Evolutionary conservation across 2,888 invertebrate species (phyloP).

Genomic region (Eudemis profundana): DNA sequence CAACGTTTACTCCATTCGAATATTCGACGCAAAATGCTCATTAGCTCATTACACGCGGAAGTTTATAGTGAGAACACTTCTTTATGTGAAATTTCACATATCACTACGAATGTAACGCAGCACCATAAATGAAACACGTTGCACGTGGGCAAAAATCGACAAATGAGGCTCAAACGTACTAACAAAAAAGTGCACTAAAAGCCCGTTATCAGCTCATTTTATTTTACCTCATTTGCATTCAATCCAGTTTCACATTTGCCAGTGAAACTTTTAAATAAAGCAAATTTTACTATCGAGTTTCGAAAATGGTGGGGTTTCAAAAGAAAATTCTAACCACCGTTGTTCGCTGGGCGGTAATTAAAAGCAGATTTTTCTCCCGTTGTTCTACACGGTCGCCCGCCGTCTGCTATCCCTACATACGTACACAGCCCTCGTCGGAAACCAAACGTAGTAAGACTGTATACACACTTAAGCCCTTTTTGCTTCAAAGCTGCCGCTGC

Average conservation of each 20-base stretch:
- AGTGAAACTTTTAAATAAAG: conserved; percentile 27
- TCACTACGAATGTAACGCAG: no score
- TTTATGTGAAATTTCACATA: no score
- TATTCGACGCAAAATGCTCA: no score
- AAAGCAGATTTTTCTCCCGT: conserved; percentile 68
- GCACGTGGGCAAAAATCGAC: no score
- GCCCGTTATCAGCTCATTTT: no score
- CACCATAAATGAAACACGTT: no score
- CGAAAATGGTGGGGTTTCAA: conserved; percentile 57
- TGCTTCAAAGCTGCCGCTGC: conserved; percentile 29
- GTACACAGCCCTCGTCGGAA: not conserved
- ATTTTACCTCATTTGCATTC: not conserved
- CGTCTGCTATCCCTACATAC: conserved; percentile 54
- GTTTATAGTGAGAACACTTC: no score
- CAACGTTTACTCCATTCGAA: no score
- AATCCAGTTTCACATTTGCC: not conserved
- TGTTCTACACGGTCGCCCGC: conserved; percentile 65
- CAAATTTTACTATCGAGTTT: conserved; percentile 56
- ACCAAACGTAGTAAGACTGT: conserved; percentile 1
- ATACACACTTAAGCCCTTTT: not conserved
- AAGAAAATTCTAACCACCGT: conserved; percentile 66
- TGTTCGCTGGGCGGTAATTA: conserved; percentile 67
- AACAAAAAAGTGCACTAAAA: no score
- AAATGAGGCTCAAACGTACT: no score
- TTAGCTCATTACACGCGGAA: no score